Evolutionary conservation across 2,797 vertebrate genomes (phyloP).

Genomic region (Notolabrus celidotus): DNA sequence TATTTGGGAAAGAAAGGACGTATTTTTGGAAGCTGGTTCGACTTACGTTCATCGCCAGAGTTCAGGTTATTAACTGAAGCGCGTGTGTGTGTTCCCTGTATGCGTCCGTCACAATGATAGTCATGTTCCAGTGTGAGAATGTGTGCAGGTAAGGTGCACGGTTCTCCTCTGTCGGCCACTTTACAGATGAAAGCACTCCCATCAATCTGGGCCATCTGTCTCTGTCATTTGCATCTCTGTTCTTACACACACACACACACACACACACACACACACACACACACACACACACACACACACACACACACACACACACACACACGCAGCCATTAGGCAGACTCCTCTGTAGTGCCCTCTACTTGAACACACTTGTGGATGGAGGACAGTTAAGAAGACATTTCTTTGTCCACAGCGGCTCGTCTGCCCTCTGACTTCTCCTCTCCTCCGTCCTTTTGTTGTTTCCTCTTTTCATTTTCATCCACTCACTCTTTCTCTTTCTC

Average conservation of each 20-base stretch:
- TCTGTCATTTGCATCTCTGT: slow-evolving; percentile 19
- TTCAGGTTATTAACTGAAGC: neutral
- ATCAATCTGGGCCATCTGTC: slow-evolving; percentile 17
- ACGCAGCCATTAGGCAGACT: slow-evolving; percentile 30
- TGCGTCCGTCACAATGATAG: neutral
- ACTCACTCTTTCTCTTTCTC: too few species aligned
- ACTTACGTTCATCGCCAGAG: neutral
- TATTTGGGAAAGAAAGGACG: too few species aligned
- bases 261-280: slow-evolving; percentile 9
- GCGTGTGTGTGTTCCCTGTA: neutral
- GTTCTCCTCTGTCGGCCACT: slow-evolving; percentile 12
- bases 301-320: slow-evolving; percentile 18
- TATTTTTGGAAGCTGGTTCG: neutral
- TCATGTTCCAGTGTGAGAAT: slow-evolving; percentile 4
- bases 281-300: slow-evolving; percentile 11
- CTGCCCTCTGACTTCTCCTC: neutral
- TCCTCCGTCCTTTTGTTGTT: neutral
- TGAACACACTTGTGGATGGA: slow-evolving; percentile 41
- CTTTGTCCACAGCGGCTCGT: slow-evolving; percentile 9
- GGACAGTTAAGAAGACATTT: slow-evolving; percentile 32
- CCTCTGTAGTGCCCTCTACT: slow-evolving; percentile 18
- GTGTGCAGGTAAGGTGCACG: slow-evolving; percentile 6
- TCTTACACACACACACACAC: neutral
- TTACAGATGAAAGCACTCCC: slow-evolving; percentile 30
- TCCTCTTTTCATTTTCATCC: neutral